These are phyloP conservation scores for Chrysopilus asiliformis DNA, from an alignment of 2,888 invertebrate species.

Conservation along the genomic window DNA sequence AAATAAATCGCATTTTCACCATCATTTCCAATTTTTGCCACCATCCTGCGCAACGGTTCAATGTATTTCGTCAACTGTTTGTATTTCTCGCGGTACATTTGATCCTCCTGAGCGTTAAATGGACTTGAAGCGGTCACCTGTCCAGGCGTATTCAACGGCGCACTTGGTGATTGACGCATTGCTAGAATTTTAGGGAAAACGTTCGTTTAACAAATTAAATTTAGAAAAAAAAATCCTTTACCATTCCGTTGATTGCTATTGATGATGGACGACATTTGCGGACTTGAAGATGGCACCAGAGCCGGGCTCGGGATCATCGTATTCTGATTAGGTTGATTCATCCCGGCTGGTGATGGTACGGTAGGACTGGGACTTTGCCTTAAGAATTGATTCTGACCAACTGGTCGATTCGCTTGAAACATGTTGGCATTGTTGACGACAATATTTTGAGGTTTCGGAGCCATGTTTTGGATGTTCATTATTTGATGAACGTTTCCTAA, in stretches of 20 bases:
- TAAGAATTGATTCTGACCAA: slow-evolving; percentile 61
- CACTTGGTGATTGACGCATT: slow-evolving; percentile 69
- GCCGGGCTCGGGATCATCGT: slow-evolving; percentile 58
- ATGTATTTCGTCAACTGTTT: slow-evolving; percentile 87
- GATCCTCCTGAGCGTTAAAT: slow-evolving; percentile 63
- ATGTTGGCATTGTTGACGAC: slow-evolving; percentile 36
- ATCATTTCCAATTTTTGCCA: slow-evolving; percentile 74
- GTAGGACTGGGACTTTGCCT: slow-evolving; percentile 69
- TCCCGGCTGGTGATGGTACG: slow-evolving; percentile 54
- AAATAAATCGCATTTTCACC: slow-evolving; percentile 39
- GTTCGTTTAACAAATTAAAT: too few relatives aligned
- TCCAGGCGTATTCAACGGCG: slow-evolving; percentile 68
- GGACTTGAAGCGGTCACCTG: slow-evolving; percentile 45
- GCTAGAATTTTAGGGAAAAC: slow-evolving; percentile 24
- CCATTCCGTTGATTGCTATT: slow-evolving; percentile 39
- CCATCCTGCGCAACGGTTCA: slow-evolving; percentile 82
- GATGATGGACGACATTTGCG: slow-evolving; percentile 46
- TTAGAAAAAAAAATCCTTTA: too few relatives aligned
- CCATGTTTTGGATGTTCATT: slow-evolving; percentile 31
- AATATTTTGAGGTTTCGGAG: slow-evolving; percentile 27
- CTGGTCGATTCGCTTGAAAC: slow-evolving; percentile 44
- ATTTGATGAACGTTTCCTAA: slow-evolving; percentile 26
- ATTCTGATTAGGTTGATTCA: slow-evolving; percentile 38
- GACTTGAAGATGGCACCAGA: slow-evolving; percentile 52
- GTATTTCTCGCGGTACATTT: slow-evolving; percentile 84